phyloP scores from a whole-genome alignment of 2,888 invertebrate species.

The Drosophila robusta region DNA sequence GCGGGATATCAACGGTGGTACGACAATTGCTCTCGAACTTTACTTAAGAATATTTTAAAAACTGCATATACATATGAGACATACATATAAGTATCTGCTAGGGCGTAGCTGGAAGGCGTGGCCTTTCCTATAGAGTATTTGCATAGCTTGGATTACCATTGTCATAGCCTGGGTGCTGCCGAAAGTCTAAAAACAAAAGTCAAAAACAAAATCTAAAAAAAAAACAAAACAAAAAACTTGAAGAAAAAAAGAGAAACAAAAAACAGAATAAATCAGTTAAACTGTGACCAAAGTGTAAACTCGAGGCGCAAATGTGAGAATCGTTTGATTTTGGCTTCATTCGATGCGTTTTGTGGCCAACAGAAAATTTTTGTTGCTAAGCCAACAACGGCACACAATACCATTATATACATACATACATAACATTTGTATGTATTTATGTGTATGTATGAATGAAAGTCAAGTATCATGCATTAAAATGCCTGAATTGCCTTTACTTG shows the following conservation, averaged over 20 bases:
- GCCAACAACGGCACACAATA: constrained; percentile 30
- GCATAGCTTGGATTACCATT: constrained; percentile 83
- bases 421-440: constrained; percentile 1
- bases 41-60: background rate
- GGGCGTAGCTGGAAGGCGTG: constrained; percentile 19
- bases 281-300: constrained; percentile 23
- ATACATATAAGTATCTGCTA: background rate
- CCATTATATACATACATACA: constrained; percentile 1
- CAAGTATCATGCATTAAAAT: constrained; percentile 16
- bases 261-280: constrained; percentile 4
- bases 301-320: constrained; percentile 66
- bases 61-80: background rate
- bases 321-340: constrained; percentile 58
- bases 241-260: constrained; percentile 1
- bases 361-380: constrained; percentile 21
- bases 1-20: background rate
- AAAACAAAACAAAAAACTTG: constrained; percentile 5
- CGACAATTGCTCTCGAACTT: background rate
- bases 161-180: constrained; percentile 80
- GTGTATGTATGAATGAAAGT: constrained; percentile 14
- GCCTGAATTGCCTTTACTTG: constrained; percentile 32
- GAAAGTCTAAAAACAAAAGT: constrained; percentile 45
- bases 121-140: constrained; percentile 21
- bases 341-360: constrained; percentile 51
- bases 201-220: constrained; percentile 15